These are phyloP conservation scores for Rhorus exstirpatorius DNA, from an alignment of 2,888 invertebrate genomes.

Conservation along the genomic window DNA sequence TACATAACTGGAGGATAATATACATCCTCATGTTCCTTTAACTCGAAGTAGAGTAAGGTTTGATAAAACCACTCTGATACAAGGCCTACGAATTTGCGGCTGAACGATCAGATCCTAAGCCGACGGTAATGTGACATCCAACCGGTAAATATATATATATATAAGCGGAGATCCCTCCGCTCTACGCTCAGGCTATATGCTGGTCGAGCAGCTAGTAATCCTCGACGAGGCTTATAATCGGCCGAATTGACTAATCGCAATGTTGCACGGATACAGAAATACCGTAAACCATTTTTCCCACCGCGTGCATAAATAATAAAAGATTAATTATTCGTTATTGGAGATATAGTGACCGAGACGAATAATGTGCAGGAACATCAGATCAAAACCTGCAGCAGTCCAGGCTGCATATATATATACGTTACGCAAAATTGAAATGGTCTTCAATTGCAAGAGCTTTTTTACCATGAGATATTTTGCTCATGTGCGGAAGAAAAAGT, in stretches of 20 bases:
- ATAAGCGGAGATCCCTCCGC: constrained; percentile 40
- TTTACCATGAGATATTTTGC: background rate
- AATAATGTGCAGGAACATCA: background rate
- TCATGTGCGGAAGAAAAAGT: background rate
- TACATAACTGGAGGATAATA: constrained; percentile 13
- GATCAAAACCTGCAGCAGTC: background rate
- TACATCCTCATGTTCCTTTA: constrained; percentile 30
- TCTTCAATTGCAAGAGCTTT: background rate
- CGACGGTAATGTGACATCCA: constrained; percentile 79
- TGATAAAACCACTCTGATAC: constrained; percentile 43
- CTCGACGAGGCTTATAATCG: constrained; percentile 46
- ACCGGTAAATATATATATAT: constrained; percentile 79
- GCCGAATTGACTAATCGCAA: constrained; percentile 32
- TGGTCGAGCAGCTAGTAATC: no score
- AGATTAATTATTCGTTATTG: constrained; percentile 27
- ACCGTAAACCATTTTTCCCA: background rate
- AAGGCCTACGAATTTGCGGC: constrained; percentile 67
- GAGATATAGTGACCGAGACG: constrained; percentile 7
- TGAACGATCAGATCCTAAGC: constrained; percentile 76
- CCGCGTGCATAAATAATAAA: constrained; percentile 2
- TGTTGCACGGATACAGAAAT: constrained; percentile 16
- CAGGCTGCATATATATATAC: no score
- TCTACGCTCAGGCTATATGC: background rate
- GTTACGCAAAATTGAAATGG: background rate
- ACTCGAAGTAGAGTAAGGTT: background rate